Conservation (phyloP, 2,888 invertebrate genomes). For the Lagria hirta region DNA sequence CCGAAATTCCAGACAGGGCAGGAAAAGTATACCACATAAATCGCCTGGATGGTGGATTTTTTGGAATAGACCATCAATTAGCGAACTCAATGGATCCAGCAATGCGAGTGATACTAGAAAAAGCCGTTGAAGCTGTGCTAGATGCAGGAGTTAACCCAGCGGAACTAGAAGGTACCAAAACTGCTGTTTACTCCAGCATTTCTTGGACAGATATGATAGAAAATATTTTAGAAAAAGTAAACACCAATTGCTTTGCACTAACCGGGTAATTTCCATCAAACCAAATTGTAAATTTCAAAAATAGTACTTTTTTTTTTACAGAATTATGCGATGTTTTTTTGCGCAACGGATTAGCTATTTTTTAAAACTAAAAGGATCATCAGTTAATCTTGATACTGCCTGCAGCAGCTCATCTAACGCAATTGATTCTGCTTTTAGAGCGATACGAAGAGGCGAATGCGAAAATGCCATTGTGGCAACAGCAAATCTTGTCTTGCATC, state of each 20-base stretch:
- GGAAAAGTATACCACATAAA: constrained; percentile 63
- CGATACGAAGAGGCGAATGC: constrained; percentile 77
- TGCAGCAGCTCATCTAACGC: constrained; percentile 93
- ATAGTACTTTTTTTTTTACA: constrained; percentile 47
- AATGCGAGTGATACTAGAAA: constrained; percentile 61
- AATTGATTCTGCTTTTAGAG: constrained; percentile 76
- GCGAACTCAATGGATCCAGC: constrained; percentile 60
- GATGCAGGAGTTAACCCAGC: constrained; percentile 68
- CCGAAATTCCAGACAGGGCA: constrained; percentile 68
- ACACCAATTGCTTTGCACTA: background rate
- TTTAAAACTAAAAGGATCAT: constrained; percentile 86
- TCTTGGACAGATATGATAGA: background rate
- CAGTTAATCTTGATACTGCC: constrained; percentile 87
- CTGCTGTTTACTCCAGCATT: too few relatives aligned
- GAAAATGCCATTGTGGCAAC: constrained; percentile 91
- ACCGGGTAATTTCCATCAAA: background rate
- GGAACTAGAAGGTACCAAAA: constrained; percentile 68
- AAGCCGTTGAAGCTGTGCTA: constrained; percentile 60
- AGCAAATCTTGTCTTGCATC: constrained; percentile 81
- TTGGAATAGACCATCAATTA: constrained; percentile 74
- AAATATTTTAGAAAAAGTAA: background rate
- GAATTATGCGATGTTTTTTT: constrained; percentile 77
- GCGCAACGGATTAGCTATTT: constrained; percentile 88
- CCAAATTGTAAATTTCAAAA: background rate
- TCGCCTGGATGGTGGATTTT: constrained; percentile 76